Evolutionary conservation across 35 echinoderm and acorn worm species (phyloP).

Genomic region (Ophiothrix spiculata): DNA sequence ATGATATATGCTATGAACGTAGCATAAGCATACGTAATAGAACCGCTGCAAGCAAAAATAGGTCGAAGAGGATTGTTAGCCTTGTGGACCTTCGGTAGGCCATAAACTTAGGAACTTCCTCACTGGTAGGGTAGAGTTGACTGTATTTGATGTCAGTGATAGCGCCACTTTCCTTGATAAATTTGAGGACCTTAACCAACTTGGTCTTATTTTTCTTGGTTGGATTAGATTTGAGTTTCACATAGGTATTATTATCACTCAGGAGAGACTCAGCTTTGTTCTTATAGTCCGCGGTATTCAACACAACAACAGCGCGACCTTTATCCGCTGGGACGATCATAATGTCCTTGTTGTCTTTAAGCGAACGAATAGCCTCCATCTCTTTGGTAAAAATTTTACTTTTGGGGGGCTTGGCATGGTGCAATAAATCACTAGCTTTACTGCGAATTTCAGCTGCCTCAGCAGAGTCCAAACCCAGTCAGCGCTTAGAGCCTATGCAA

Average conservation of each 20-base stretch:
- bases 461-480: neutral
- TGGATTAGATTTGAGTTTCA: neutral
- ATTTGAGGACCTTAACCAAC: neutral
- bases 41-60: neutral
- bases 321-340: neutral
- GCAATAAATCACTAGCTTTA: constrained; percentile 6
- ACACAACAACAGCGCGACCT: neutral
- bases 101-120: neutral
- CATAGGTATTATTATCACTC: neutral
- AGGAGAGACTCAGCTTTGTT: neutral
- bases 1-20: neutral
- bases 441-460: neutral
- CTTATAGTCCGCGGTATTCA: neutral
- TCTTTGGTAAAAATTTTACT: neutral
- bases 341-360: neutral
- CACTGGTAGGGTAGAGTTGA: neutral
- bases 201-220: neutral
- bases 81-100: neutral
- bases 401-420: neutral
- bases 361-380: neutral
- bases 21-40: neutral
- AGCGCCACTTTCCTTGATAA: neutral
- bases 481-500: no score
- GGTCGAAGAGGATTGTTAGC: neutral
- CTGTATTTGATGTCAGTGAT: neutral